Percentiles rank a stretch among this genome's conserved stretches.
These are phyloP conservation scores for Lophotis ruficrista DNA, from an alignment of 2,113 vertebrate species.

Conservation along the genomic window DNA sequence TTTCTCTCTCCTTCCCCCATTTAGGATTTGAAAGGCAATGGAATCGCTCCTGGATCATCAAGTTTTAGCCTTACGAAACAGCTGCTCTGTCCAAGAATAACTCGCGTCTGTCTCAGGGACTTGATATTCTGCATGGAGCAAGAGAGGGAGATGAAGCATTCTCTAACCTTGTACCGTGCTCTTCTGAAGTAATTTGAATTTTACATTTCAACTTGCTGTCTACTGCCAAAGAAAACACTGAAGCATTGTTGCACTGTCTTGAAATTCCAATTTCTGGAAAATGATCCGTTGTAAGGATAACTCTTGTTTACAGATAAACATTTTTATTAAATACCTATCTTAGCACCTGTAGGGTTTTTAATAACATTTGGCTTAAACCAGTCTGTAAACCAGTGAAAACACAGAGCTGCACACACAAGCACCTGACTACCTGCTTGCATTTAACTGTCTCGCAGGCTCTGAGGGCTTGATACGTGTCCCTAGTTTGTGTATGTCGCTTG, in stretches of 20 bases:
- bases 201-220: constrained; percentile 56
- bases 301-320: constrained; percentile 72
- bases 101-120: constrained; percentile 88
- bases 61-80: constrained; percentile 71
- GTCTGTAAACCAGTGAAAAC: constrained; percentile 48
- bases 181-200: constrained; percentile 78
- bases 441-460: constrained; percentile 12
- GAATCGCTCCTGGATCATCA: constrained; percentile 59
- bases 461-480: neutral
- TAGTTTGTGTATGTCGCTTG: neutral
- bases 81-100: constrained; percentile 78
- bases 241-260: constrained; percentile 67
- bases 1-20: neutral
- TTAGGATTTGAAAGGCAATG: constrained; percentile 69
- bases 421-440: constrained; percentile 13
- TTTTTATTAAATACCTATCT: constrained; percentile 61
- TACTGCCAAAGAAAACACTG: constrained; percentile 77
- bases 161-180: constrained; percentile 87
- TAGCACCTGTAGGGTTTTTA: constrained; percentile 53
- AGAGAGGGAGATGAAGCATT: constrained; percentile 83
- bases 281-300: constrained; percentile 59
- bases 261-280: constrained; percentile 60
- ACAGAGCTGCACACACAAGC: constrained; percentile 3
- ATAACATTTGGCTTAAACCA: constrained; percentile 38
- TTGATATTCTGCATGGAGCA: constrained; percentile 94